Percentiles rank a stretch among this genome's conserved stretches.
Conservation (phyloP, 2,888 invertebrate genomes). For the Perizoma flavofasciatum region DNA sequence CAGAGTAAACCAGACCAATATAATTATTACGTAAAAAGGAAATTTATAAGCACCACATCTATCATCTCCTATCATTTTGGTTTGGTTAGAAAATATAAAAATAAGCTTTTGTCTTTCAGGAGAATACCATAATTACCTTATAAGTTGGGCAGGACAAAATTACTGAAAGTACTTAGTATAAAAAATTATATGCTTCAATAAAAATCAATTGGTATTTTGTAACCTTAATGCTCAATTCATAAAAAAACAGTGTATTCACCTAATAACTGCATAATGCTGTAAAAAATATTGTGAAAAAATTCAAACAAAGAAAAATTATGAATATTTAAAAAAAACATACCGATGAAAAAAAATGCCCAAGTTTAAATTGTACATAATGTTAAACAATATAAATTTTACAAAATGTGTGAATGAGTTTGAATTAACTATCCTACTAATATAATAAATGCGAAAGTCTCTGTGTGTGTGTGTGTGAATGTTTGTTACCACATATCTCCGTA, state of each 20-base stretch:
- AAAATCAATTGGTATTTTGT: background rate
- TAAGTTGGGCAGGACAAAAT: constrained; percentile 7
- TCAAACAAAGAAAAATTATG: background rate
- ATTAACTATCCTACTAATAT: too few relatives aligned
- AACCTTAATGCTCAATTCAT: background rate
- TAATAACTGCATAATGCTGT: background rate
- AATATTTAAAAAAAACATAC: too few relatives aligned
- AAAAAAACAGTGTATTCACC: background rate
- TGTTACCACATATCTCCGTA: too few relatives aligned
- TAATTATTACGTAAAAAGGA: too few relatives aligned
- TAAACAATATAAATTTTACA: background rate
- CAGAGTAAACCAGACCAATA: too few relatives aligned
- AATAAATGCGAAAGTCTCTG: too few relatives aligned
- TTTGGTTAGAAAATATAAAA: background rate
- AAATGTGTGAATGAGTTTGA: background rate
- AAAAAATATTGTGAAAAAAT: too few relatives aligned
- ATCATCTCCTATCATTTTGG: background rate
- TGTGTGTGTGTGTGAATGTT: too few relatives aligned
- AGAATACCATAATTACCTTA: constrained; percentile 15
- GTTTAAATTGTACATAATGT: background rate
- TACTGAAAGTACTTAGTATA: constrained; percentile 7
- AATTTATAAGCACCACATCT: background rate
- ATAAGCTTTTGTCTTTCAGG: background rate
- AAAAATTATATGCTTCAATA: background rate
- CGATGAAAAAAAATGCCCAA: background rate